Base-by-base conservation (phyloP, 2,113 vertebrate genomes). In the Enhydra lutris region DNA sequence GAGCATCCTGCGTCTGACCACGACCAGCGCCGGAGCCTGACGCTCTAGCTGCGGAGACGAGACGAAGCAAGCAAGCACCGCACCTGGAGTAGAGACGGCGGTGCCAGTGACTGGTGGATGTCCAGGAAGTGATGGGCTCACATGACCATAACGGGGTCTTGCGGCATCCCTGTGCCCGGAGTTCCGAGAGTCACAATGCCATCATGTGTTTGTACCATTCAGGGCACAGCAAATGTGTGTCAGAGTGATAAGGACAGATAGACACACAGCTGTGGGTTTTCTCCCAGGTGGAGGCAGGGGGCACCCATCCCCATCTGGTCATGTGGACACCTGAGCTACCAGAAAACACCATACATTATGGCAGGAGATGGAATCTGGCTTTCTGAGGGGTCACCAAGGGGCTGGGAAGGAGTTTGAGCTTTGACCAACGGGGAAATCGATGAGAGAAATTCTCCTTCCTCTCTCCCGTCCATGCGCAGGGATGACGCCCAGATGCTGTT, bases 81-180 rank as follows among this genome's bases (percentile, higher is more conserved):
- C 76, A 47, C 24, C 10, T 65, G 9, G 52, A 65, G 45, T 36
- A 34, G n/a, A 45, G 52, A 34, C 3, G 63, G 6, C 69, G 12
- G 29, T 36, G 47, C 39, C 12, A 21, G 4, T 1, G n/a, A 73
- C 34, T 13, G 52, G 34, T 1, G 45, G 55, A 10, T 4, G 3
- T 7, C 34, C 26, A 20, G 0, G 10, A 57, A 79, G 69, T 2
- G 45, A 50, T 34, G 61, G n/a, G 78, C 15, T 63, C 42, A 20
- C 29, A 15, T 0, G 1, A 79, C 21, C 1, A 18, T 6, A 31
- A 5, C 1, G 4, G 17, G 24, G 24, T 17, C 39, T 21, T 0
- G 7, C 0, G 4, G 21, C 5, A 13, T 26, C 12, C 55, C 74
- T 8, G 20, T 17, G 52, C 34, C n/a, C 0, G 0, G 57, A 45